A percentile compares a stretch with the other conserved stretches of the same genome.
These are phyloP conservation scores for Jordanella pulchra DNA, from an alignment of 2,797 vertebrate genomes.

Conservation along the genomic window DNA sequence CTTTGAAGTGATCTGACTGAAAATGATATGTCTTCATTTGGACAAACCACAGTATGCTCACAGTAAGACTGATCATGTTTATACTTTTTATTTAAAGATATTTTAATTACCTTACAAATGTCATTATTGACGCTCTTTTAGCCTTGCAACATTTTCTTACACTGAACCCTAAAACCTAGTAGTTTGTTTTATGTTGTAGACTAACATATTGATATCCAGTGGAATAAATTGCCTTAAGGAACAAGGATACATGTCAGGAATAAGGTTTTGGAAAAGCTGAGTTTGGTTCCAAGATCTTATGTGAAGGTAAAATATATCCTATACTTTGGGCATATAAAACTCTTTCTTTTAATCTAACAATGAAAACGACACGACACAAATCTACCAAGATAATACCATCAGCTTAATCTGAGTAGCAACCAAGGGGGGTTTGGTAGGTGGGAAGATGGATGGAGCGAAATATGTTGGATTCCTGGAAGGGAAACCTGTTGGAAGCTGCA, in stretches of 20 bases:
- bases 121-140: background rate
- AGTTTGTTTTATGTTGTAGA: background rate
- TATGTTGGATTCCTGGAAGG: too few species aligned
- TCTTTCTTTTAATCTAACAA: background rate
- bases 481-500: too few species aligned
- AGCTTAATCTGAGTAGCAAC: too few species aligned
- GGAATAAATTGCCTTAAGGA: background rate
- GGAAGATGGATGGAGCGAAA: too few species aligned
- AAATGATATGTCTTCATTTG: background rate
- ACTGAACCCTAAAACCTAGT: background rate
- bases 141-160: background rate
- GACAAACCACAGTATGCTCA: background rate
- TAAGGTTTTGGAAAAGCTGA: background rate
- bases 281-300: background rate
- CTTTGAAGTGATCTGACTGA: background rate
- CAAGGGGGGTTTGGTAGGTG: too few species aligned
- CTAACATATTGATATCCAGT: background rate
- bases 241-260: background rate
- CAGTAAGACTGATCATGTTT: background rate
- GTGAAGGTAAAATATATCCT: too few species aligned
- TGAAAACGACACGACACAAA: too few species aligned
- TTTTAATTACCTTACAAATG: background rate
- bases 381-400: too few species aligned
- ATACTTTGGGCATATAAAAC: background rate
- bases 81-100: background rate